Percentiles rank a stretch among this genome's conserved stretches.
Conservation (phyloP, 2,113 vertebrate species). For the Trematomus loennbergii region DNA sequence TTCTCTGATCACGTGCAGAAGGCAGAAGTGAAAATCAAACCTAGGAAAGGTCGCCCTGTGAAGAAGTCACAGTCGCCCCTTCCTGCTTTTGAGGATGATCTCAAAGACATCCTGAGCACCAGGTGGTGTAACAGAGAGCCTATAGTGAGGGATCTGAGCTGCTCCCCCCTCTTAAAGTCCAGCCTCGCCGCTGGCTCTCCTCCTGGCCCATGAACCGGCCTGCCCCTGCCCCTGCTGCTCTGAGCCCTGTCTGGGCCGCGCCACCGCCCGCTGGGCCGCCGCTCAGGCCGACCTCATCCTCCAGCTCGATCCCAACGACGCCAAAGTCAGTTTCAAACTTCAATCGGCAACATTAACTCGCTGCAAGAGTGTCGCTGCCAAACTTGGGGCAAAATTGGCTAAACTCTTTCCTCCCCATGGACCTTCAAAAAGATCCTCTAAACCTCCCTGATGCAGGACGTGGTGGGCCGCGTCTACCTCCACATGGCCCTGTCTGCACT, state of each 20-base stretch:
- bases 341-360: constrained; percentile 73
- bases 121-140: constrained; percentile 74
- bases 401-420: constrained; percentile 29
- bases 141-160: constrained; percentile 49
- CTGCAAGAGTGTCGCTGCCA: constrained; percentile 66
- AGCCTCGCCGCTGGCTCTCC: constrained; percentile 69
- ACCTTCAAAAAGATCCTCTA: neutral
- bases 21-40: constrained; percentile 79
- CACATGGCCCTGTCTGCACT: constrained; percentile 79
- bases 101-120: constrained; percentile 80
- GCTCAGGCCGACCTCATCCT: constrained; percentile 73
- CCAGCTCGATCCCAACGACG: constrained; percentile 59
- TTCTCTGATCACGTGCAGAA: constrained; percentile 58
- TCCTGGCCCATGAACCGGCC: constrained; percentile 80
- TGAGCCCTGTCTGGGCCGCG: constrained; percentile 81
- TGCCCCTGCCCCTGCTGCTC: constrained; percentile 88
- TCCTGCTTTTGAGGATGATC: constrained; percentile 50
- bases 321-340: constrained; percentile 69
- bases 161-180: constrained; percentile 81
- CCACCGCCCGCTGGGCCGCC: constrained; percentile 88
- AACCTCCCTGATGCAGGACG: constrained; percentile 77
- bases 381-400: constrained; percentile 64
- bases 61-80: constrained; percentile 49
- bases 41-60: constrained; percentile 80
- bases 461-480: constrained; percentile 84